Base-by-base conservation (phyloP, 2,113 vertebrate genomes). In the Nycticorax nycticorax region DNA sequence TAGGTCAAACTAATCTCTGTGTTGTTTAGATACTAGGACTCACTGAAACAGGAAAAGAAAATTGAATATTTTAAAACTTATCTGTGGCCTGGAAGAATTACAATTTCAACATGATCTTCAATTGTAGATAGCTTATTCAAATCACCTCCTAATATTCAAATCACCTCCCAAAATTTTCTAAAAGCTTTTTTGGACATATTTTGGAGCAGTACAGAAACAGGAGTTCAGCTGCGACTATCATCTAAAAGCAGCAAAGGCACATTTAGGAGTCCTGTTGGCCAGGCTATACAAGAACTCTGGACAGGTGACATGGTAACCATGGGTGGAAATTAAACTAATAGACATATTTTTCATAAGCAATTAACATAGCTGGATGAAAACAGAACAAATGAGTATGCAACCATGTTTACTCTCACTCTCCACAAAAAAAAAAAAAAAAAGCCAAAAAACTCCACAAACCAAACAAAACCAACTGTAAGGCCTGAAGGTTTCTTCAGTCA, bases 381-480 rank as follows among this genome's bases (percentile, higher is more conserved):
- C 3, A 41, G 30, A 59, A 60, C 6, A 50, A 71, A 47, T 43
- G 75, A 35, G 10, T 14, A 80, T 9, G 14, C 11, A 82, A 82
- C 10, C 6, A 33, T 17, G 17, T 55, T 82, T 48, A 59, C 1
- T 43, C 21, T 85, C 28, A 41, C 10, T 16, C 13, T 20, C 6
- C 33, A 41, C 8, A 39, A 56, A 79, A 57, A 57, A 27, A 15
- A 27, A 52, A 52, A 26, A 27, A 15, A 27, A 52, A 27, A 15
- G 14, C 1, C 5, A 8, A 13, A 14, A 33, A 52, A 20, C 1
- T 1, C 4, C 8, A 24, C 7, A 45, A 79, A 55, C 27, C 2
- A 39, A 52, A 37, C 3, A 33, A 52, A 37, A 55, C 1, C 33
- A 43, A 32, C 28, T 35, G 3, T 52, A 53, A 76, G 45, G 9